Conservation (phyloP, 2,888 invertebrate species). For the Drosophila longiperda region DNA sequence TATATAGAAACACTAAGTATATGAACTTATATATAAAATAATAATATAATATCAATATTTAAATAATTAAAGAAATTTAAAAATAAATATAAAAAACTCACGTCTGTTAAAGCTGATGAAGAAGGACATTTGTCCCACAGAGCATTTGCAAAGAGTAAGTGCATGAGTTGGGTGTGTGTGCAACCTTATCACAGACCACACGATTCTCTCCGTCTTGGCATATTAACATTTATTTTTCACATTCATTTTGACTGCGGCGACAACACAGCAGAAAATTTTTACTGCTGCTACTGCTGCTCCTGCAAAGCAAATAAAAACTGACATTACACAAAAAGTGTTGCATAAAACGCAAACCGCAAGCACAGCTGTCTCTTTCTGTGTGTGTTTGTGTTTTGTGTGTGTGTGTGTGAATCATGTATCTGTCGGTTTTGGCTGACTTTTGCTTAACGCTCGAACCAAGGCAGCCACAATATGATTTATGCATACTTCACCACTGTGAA, state of each 20-base stretch:
- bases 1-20: background rate
- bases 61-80: background rate
- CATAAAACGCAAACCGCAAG: constrained; percentile 61
- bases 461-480: constrained; percentile 70
- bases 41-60: background rate
- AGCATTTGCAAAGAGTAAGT: constrained; percentile 2
- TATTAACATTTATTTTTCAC: constrained; percentile 81
- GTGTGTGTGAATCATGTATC: constrained; percentile 35
- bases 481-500: constrained; percentile 66
- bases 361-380: constrained; percentile 44
- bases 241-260: constrained; percentile 69
- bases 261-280: constrained; percentile 74
- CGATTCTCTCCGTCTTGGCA: constrained; percentile 50
- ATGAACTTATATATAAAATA: background rate
- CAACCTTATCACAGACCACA: constrained; percentile 52
- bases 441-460: constrained; percentile 60
- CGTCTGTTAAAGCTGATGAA: background rate
- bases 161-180: constrained; percentile 7
- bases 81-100: background rate
- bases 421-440: constrained; percentile 69
- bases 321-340: constrained; percentile 44
- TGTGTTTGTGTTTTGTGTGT: background rate
- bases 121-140: background rate
- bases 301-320: constrained; percentile 66
- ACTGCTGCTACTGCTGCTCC: constrained; percentile 41